Base-by-base conservation (phyloP, 2,797 vertebrate species). In the Hoplostethus atlanticus region DNA sequence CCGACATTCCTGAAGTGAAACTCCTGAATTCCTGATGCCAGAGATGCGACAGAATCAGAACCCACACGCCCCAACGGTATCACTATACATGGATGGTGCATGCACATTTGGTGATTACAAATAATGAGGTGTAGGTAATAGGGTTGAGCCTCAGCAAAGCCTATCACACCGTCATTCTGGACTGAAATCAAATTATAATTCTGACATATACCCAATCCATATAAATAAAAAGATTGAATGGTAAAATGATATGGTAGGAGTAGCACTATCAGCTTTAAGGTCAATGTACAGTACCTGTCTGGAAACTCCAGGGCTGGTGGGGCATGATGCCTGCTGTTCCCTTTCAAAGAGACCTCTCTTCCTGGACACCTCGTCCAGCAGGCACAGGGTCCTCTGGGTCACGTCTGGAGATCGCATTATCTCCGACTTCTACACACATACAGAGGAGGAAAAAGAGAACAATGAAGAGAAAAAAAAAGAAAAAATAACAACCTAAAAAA, bases 261-360 rank as follows among this genome's bases (percentile, higher is more conserved):
- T 38, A 8, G 36, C 9, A 11, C 40, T 42, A 42, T 10, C 10
- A 54, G 5, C 5, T 54, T 30, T 15, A n/a, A 15, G 5, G 10
- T 12, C 9, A 11, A 5, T n/a, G 10, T 93, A 97, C 97, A 21
- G 21, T 21, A 21, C 21, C 93, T 96, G 95, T 91, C 86, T 91
- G 86, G 68, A 59, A 30, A 73, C 38, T 25, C 85, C 71, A 0
- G 81, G 74, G 70, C 76, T 84, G 60, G 54, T 34, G 21, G 77
- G 89, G 0, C 56, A 51, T 3, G 80, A 89, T 62, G 61, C 55
- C 0, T 74, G 84, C 64, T 80, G 84, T 21, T 96, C 95, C 79
- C 93, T 96, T 87, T 99, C 98, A 76, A 99, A 99, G 55, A 99
- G 88, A 53, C 91, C 94, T 77, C 96, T 95, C 81, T 96, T 98